phyloP scores from a whole-genome alignment of 2,888 invertebrate genomes.

The Elysia crispata region DNA sequence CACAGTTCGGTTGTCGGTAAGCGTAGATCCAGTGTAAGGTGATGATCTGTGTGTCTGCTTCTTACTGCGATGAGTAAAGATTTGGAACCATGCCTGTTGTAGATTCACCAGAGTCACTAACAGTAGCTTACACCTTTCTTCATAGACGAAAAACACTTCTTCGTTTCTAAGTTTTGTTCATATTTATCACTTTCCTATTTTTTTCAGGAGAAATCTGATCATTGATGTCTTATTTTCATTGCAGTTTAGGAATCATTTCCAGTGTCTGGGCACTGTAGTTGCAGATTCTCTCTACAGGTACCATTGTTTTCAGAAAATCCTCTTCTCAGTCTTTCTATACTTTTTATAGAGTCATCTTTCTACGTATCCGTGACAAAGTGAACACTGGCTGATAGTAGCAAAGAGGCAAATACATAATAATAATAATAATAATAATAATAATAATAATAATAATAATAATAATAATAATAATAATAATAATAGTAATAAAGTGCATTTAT shows the following conservation, averaged over 20 bases:
- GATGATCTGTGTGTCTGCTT: neutral
- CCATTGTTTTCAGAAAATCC: neutral
- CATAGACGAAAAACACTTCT: too few relatives aligned
- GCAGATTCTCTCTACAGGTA: neutral
- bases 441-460: too few relatives aligned
- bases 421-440: too few relatives aligned
- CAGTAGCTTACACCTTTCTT: neutral
- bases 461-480: too few relatives aligned
- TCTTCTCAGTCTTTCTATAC: neutral
- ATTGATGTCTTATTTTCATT: too few relatives aligned
- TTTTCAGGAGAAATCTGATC: too few relatives aligned
- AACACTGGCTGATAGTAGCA: neutral
- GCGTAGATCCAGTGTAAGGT: neutral
- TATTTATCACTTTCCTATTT: too few relatives aligned
- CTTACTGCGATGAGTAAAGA: neutral
- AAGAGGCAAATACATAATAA: neutral
- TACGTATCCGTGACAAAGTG: neutral
- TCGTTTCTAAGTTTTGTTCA: too few relatives aligned
- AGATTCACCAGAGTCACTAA: slow-evolving; percentile 2
- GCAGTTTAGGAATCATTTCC: too few relatives aligned
- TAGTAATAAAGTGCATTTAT: too few relatives aligned
- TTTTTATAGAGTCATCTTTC: neutral
- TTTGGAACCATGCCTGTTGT: neutral
- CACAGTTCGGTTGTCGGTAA: neutral
- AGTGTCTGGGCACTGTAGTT: too few relatives aligned